Base-by-base conservation (phyloP, 2,888 invertebrate species). In the Formica aserva region DNA sequence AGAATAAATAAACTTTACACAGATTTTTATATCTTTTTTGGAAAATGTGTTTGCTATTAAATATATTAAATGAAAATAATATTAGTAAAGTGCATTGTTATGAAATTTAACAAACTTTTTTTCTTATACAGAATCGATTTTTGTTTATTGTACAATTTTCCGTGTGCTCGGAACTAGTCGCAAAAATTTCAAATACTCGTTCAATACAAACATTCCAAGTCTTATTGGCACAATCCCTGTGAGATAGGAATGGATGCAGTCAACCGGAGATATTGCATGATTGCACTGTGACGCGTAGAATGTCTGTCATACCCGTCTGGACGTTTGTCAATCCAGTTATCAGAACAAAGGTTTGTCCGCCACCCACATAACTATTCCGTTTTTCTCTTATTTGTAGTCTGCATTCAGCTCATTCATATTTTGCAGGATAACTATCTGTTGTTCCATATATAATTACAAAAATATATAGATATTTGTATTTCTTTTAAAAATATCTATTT, bases 221-320 rank as follows among this genome's bases (percentile, higher is more conserved):
- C 57, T 71, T 72, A 60, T 4, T 41, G 22, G 45, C 29, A 5
- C 22, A 57, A 38, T 66, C 48, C 0, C 55, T 65, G 29, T 48
- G 22, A 18, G 35, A 55, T 67, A 38, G 66, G n/a, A 55, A 52
- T 66, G 26, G 5, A 35, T 38, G 57, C 57, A 55, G 38, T 41
- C 38, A 41, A 52, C 29, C 57, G 35, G 69, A 82, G 82, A 88
- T 86, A 77, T 85, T 38, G 60, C 71, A 81, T 81, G 85, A 88
- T 88, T 86, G 84, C 57, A 48, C 85, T 67, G 66, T 80, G 83
- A 88, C 80, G 82, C 66, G 63, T 52, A 67, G 45, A 82, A 62
- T 65, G 55, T 57, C 22, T 32, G n/a, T 52, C 65, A 45, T 55
- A 76, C 18, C 22, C 55, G 45, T 76, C 26, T 26, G 67, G 38